A percentile compares a stretch with the other conserved stretches of the same genome.
These are phyloP conservation scores for Phania funesta DNA, from an alignment of 2,888 invertebrate species.

Conservation along the genomic window DNA sequence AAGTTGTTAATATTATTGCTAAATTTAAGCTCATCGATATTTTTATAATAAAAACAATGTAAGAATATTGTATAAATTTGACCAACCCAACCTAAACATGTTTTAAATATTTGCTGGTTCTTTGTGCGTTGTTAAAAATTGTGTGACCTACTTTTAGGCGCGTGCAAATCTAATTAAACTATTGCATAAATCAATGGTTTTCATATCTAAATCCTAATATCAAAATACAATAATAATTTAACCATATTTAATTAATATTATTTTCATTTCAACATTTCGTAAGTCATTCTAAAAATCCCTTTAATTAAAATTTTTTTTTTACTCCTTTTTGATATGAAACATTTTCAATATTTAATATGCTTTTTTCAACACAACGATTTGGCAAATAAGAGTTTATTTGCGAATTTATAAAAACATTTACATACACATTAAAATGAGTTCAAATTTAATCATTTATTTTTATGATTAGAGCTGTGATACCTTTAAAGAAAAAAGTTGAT, in stretches of 20 bases:
- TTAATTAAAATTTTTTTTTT: too few relatives aligned
- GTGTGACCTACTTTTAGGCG: constrained; percentile 38
- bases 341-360: background rate
- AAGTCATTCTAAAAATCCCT: constrained; percentile 50
- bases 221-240: constrained; percentile 9
- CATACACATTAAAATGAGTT: too few relatives aligned
- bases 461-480: background rate
- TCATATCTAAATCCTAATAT: background rate
- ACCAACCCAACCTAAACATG: background rate
- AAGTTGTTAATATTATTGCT: too few relatives aligned
- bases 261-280: background rate
- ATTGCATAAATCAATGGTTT: constrained; percentile 26
- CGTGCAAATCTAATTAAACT: background rate
- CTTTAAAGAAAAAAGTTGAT: background rate
- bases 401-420: too few relatives aligned
- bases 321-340: constrained; percentile 26
- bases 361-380: background rate
- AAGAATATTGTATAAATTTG: too few relatives aligned
- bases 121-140: background rate
- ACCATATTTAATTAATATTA: constrained; percentile 16
- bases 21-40: too few relatives aligned
- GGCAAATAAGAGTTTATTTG: background rate
- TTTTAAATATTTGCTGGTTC: background rate
- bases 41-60: too few relatives aligned
- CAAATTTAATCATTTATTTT: background rate